These are phyloP conservation scores for Brachycybe producta DNA, from an alignment of 2,888 invertebrate species.

Conservation along the genomic window DNA sequence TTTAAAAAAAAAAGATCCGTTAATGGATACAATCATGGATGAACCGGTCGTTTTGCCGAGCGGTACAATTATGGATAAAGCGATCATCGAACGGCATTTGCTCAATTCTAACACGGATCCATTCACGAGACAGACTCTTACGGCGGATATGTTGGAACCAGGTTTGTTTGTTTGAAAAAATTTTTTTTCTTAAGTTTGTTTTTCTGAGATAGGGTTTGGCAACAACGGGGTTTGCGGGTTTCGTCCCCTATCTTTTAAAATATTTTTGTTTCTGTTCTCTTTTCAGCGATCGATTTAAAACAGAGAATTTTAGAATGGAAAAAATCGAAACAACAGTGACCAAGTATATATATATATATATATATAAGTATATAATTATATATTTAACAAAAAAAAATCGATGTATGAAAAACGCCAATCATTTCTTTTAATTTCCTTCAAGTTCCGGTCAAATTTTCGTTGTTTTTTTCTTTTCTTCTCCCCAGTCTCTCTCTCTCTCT, in stretches of 20 bases:
- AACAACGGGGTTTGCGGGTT: neutral
- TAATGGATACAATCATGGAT: slow-evolving; percentile 95
- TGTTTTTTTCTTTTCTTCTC: too few relatives aligned
- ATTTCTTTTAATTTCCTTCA: too few relatives aligned
- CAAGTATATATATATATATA: slow-evolving; percentile 9
- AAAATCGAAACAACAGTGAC: slow-evolving; percentile 8
- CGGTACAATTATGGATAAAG: slow-evolving; percentile 83
- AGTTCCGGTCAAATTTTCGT: too few relatives aligned
- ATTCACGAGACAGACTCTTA: slow-evolving; percentile 88
- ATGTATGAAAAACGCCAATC: too few relatives aligned
- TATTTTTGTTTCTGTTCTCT: slow-evolving; percentile 20
- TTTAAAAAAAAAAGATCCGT: slow-evolving; percentile 70
- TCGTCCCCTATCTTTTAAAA: neutral
- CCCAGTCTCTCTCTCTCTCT: too few relatives aligned
- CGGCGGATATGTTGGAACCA: slow-evolving; percentile 82
- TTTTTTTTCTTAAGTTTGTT: neutral
- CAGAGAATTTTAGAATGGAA: slow-evolving; percentile 78
- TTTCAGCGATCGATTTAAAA: slow-evolving; percentile 63
- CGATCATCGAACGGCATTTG: slow-evolving; percentile 83
- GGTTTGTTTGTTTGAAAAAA: slow-evolving; percentile 41
- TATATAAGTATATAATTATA: too few relatives aligned
- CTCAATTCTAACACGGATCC: slow-evolving; percentile 95
- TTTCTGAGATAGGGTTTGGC: neutral
- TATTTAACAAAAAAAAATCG: too few relatives aligned
- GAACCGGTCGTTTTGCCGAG: slow-evolving; percentile 80